Evolutionary conservation across 2,888 invertebrate species (phyloP), one percentile per base, ranked within the genome.

Genomic region (Lordiphosa fenestrarum): DNA sequence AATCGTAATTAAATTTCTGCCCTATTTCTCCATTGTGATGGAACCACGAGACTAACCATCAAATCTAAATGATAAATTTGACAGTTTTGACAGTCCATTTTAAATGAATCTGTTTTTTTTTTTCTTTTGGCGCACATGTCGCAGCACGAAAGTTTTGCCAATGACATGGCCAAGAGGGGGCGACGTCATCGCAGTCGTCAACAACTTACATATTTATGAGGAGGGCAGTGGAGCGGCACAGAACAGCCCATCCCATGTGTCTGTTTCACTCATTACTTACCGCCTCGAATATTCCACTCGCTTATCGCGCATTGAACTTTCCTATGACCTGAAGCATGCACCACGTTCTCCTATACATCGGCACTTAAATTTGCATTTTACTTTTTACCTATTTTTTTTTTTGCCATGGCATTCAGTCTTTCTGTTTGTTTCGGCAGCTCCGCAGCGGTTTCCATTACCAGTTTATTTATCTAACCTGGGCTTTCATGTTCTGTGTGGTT

Each of bases 281-380:
- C 37, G 50, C 23, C 42, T 54, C 49, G 55, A 63, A 47, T 51
- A 46, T 51, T 51, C 57, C 13, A 25, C 36, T 50, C 36, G 13
- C 68, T 74, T 74, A 72, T 71, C 75, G 74, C 75, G 54, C 75
- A 74, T 70, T 75, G 75, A 75, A 75, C 75, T 74, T 53, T 64
- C 7, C 52, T 51, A 10, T 63, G 56, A 65, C 66, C 69, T 56
- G 67, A 23, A 40, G 61, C 50, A 65, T 25, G 25, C n/a, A 12
- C 56, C 44, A 25, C n/a, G 7, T 13, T 37, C 21, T 13, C 42
- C 41, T 54, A 44, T 62, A 62, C 44, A 33, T 25, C 25, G 42
- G 42, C 49, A 55, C 30, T 63, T 55, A 62, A 55, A 61, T 64
- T 62, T 68, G 54, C 48, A 49, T 53, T 52, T 57, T 50, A 47